Evolutionary conservation across 1,140 invertebrate species (phyloP), one percentile per base, ranked within the genome.

Genomic region (Pseudomyrmex dendroicus): DNA sequence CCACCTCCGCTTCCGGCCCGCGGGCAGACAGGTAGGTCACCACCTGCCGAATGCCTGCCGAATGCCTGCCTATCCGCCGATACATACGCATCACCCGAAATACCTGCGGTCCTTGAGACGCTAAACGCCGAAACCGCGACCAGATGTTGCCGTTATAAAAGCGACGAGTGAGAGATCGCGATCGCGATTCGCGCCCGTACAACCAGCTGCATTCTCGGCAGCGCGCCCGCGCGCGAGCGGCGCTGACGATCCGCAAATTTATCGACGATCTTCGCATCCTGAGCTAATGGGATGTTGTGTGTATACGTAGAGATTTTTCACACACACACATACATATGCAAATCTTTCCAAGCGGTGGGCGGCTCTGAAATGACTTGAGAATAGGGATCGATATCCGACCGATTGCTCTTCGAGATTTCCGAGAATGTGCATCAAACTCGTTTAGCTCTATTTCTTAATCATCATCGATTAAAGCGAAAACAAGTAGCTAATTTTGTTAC

Each of bases 61-160:
- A 84, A 59, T 52, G 67, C 35, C 35, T 35, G 35, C 35, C 35
- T 35, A 35, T 35, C 35, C 35, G 35, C 35, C 35, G 35, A 68
- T 57, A 63, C 48, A 72, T 77, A 78, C 66, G 67, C 82, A 80
- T 80, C 76, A 70, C 57, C 0, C 73, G 56, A 48, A 87, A 87
- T 88, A 77, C 73, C 82, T 88, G 84, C 59, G 86, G 87, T 89
- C 44, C 73, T 59, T 52, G 50, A 22, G 44, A 74, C 64, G 84
- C 80, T 88, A 89, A 89, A 72, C 84, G 74, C 62, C 87, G 87
- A 89, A 89, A 89, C 87, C 87, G 84, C 86, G 80, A 73, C 87
- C 87, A 89, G 87, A 89, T 89, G 87, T 89, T 89, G 48, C 56
- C 77, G 77, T 54, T 76, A 84, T 80, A 48, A 73, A 74, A 80